phyloP scores from a whole-genome alignment of 2,113 vertebrate species.

The Rostratula benghalensis region DNA sequence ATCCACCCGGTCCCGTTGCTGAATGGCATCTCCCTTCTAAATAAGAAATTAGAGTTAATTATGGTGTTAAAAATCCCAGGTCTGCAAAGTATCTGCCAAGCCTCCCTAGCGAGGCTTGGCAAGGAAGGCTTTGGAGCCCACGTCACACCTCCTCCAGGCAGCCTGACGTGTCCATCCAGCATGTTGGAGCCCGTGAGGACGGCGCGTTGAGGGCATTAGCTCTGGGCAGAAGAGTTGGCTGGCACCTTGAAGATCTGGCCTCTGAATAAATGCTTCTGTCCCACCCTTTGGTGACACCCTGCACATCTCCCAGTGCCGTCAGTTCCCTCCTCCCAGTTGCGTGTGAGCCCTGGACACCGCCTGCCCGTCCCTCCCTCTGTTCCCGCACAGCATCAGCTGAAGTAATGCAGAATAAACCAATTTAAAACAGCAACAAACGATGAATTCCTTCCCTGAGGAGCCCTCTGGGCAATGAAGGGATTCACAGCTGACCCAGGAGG shows the following conservation, averaged over 20 bases:
- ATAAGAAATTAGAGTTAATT: background rate
- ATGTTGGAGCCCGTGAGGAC: background rate
- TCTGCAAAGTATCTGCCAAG: fast-evolving
- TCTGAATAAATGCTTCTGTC: background rate
- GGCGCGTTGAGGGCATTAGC: background rate
- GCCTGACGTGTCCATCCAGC: background rate
- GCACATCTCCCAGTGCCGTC: background rate
- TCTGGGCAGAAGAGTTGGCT: background rate
- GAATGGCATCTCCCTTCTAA: background rate
- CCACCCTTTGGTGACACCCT: background rate
- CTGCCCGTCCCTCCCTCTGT: background rate
- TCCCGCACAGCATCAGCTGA: background rate
- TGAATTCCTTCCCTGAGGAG: background rate
- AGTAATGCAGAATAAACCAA: background rate
- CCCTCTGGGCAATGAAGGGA: background rate
- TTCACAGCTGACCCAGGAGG: background rate
- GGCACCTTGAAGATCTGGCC: background rate
- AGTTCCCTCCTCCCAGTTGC: background rate
- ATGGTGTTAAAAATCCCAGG: background rate
- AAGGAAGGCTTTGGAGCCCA: background rate
- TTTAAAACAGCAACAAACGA: background rate
- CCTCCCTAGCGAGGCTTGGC: background rate
- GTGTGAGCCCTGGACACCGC: background rate
- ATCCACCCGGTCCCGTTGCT: fast-evolving
- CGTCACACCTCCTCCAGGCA: background rate